These are phyloP conservation scores for Neodiprion virginianus DNA, from an alignment of 1,140 invertebrate genomes.

Conservation along the genomic window DNA sequence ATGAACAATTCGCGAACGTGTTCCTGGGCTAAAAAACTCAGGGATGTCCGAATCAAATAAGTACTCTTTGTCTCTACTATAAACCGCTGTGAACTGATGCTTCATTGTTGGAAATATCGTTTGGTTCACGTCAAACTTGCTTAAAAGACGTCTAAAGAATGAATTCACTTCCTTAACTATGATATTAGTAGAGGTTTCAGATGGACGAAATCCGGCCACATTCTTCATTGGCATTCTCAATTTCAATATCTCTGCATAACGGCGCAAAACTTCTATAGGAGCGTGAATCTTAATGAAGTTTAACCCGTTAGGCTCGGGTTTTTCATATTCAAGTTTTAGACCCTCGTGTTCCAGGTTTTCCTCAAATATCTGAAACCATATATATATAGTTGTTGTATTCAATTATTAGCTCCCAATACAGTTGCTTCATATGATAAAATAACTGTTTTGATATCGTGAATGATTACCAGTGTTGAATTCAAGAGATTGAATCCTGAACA, in stretches of 20 bases:
- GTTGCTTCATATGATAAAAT: constrained; percentile 49
- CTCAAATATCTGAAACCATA: constrained; percentile 66
- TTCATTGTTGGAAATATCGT: constrained; percentile 73
- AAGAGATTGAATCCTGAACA: not conserved
- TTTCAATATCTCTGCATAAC: constrained; percentile 94
- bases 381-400: constrained; percentile 41
- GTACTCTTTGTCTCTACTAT: constrained; percentile 86
- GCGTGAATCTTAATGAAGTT: constrained; percentile 86
- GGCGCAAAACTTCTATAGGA: constrained; percentile 81
- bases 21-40: constrained; percentile 86
- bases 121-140: constrained; percentile 70
- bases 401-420: constrained; percentile 52
- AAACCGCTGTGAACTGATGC: constrained; percentile 81
- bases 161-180: constrained; percentile 68
- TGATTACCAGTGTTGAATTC: not conserved
- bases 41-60: constrained; percentile 82
- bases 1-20: constrained; percentile 87
- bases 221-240: constrained; percentile 94
- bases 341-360: constrained; percentile 73
- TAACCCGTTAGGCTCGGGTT: constrained; percentile 66
- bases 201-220: constrained; percentile 69
- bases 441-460: too few relatives aligned
- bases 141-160: constrained; percentile 66
- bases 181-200: constrained; percentile 62
- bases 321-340: constrained; percentile 71